Evolutionary conservation across 1,140 invertebrate species (phyloP).

Genomic region (Caerostris darwini): DNA sequence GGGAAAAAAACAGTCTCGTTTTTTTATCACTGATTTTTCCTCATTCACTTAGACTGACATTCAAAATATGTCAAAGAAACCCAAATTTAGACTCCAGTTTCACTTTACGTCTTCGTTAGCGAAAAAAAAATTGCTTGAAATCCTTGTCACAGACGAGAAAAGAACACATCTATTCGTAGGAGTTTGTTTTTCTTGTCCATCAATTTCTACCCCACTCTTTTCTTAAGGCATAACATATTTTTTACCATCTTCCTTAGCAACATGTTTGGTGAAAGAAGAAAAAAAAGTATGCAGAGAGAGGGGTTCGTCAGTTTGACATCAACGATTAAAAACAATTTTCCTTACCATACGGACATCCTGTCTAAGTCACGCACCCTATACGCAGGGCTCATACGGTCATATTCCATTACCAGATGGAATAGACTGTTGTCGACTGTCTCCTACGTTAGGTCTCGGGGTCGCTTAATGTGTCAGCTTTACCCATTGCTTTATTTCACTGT

Average conservation of each 20-base stretch:
- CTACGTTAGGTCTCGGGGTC: conserved; percentile 27
- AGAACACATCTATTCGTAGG: background rate
- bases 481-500: conserved; percentile 25
- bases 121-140: background rate
- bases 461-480: conserved; percentile 43
- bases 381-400: background rate
- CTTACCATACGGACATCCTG: conserved; percentile 64
- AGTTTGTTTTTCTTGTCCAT: conserved; percentile 41
- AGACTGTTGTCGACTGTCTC: background rate
- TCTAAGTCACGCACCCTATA: conserved; percentile 41
- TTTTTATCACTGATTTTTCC: too few relatives aligned
- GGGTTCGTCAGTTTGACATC: conserved; percentile 45
- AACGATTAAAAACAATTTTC: conserved; percentile 59
- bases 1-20: too few relatives aligned
- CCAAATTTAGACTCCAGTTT: background rate
- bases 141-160: background rate
- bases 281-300: background rate
- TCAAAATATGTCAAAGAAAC: too few relatives aligned
- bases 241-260: conserved; percentile 20
- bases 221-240: background rate
- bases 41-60: too few relatives aligned
- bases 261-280: background rate
- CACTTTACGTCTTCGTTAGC: background rate
- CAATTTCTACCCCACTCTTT: background rate
- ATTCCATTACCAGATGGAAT: conserved; percentile 51